Base-by-base conservation (phyloP, 2,113 vertebrate species). In the Falcunculus frontatus region DNA sequence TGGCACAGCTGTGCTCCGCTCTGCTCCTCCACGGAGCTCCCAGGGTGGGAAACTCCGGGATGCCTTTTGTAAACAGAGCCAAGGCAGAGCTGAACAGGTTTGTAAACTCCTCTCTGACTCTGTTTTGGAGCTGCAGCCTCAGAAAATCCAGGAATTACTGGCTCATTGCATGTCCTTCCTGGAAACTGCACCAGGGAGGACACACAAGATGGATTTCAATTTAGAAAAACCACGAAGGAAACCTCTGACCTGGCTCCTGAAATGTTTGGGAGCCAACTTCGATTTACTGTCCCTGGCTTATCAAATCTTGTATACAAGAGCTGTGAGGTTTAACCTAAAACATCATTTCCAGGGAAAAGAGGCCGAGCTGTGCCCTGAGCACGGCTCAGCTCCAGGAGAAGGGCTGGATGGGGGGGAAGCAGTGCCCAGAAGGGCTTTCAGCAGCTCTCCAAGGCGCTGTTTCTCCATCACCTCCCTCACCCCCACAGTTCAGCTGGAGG, bases 161-260 rank as follows among this genome's bases (percentile, higher is more conserved):
- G 35, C 39, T 50, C 0, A 0, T 7, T 52, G 18, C 15, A 17
- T 1, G 19, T 50, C 76, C 76, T 59, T 75, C 68, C 86, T 27
- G 41, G 70, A 49, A 74, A n/a, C 68, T 21, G 50, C 82, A 33
- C 21, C 4, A 0, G 29, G 56, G 35, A 81, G 42, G 77, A 84
- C 44, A 47, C 27, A 33, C 19, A 37, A 84, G 87, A 91, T 57
- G 87, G 81, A 89, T 91, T 84, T 84, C 37, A 30, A 13, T 39
- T 69, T 7, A 74, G 77, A 74, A 44, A 91, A 89, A 57, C 59
- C 74, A 33, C 0, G 0, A 9, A 65, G 60, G 73, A 53, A 94
- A 93, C 87, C 81, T 87, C 85, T 93, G 93, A 89, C 81, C 88
- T 7, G 17, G 68, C 84, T 70, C 87, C 92, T 87, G 92, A 91